phyloP scores from a whole-genome alignment of 2,113 vertebrate species.

The Lepisosteus osseus region DNA sequence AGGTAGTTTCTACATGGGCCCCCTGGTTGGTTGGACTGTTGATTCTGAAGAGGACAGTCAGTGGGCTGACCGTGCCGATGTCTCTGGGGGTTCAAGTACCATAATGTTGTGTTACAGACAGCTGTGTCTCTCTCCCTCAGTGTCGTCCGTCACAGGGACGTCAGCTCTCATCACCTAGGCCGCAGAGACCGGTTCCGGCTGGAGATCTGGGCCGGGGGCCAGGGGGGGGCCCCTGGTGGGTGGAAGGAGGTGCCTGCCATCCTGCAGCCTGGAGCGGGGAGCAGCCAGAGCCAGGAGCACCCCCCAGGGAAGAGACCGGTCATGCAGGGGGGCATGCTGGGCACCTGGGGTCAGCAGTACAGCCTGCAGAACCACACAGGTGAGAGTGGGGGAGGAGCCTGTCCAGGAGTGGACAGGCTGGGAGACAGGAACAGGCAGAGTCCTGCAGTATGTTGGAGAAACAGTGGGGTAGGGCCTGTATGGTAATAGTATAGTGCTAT shows the following conservation, averaged over 20 bases:
- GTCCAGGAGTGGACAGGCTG: background rate
- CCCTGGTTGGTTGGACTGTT: background rate
- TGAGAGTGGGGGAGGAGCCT: background rate
- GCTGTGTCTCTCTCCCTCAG: constrained; percentile 28
- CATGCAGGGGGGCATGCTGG: constrained; percentile 22
- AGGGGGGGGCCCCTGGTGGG: constrained; percentile 33
- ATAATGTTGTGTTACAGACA: background rate
- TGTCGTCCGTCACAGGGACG: constrained; percentile 55
- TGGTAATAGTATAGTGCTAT: too few relatives aligned
- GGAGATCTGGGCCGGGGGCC: constrained; percentile 52
- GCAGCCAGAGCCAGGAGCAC: constrained; percentile 22
- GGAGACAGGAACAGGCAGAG: background rate
- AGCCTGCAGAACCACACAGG: background rate
- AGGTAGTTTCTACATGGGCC: background rate
- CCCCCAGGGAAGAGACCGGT: constrained; percentile 19
- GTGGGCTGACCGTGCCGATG: background rate
- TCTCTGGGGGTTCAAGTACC: background rate
- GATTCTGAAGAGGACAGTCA: background rate
- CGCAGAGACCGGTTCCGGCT: constrained; percentile 54
- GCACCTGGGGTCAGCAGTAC: constrained; percentile 1
- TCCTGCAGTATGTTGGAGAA: background rate
- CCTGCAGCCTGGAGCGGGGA: constrained; percentile 31
- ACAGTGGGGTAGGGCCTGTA: background rate
- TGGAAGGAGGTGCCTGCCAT: constrained; percentile 51
- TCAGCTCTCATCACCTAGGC: constrained; percentile 42